Evolutionary conservation across 2,797 vertebrate species (phyloP), one percentile per base, ranked within the genome.

Genomic region (Gymnothorax javanicus): DNA sequence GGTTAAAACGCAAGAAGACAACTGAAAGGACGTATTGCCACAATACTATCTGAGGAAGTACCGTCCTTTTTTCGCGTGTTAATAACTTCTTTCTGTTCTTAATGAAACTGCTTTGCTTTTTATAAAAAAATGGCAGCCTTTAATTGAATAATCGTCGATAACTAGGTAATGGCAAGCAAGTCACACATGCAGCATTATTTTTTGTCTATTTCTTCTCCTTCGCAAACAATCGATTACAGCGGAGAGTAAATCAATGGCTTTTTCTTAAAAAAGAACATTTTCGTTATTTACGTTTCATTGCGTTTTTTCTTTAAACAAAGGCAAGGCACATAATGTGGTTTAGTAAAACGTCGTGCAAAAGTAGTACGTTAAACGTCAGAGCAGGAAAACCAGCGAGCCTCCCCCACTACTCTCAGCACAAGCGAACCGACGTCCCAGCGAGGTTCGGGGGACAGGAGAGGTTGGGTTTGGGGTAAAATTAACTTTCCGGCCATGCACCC

Each of bases 321-420:
- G 97, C 97, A 99, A 99, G 98, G 98, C 98, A 99, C 98, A 97
- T 98, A 96, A 97, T 97, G 97, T 98, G 97, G 96, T 97, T 96
- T 93, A 97, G 23, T 94, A 97, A 97, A 97, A 96, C 94, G 95
- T 95, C 97, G 97, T 99, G 98, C 97, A 99, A 98, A 98, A 95
- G 96, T 93, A 96, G 96, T 93, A 96, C 93, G 91, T 91, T 92
- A 89, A 94, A 92, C 89, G 93, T 92, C 88, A 92, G 90, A 89
- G 91, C 92, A 90, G 93, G 91, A 89, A 94, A 93, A 91, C 91
- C 83, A 87, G 94, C 94, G 92, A 43, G 33, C 33, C 33, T 43
- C 33, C 33, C 89, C 90, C 92, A 93, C 57, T 90, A 86, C 67
- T 85, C 67, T 27, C 88, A 87, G 84, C 90, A 88, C 86, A 83